phyloP scores from a whole-genome alignment of 2,113 vertebrate species.

The Planiliza haematocheilus region DNA sequence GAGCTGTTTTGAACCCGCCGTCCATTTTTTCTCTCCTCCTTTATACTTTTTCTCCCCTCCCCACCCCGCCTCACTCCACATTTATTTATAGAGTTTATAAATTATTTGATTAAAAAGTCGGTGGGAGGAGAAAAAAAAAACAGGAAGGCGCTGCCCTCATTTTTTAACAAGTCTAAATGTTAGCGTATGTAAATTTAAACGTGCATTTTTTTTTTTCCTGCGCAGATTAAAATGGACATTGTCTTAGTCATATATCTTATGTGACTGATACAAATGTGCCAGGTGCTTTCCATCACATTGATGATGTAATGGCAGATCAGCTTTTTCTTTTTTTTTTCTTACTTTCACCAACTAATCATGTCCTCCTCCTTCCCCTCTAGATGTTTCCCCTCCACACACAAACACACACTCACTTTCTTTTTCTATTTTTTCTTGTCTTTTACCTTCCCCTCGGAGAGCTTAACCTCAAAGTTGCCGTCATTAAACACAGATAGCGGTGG shows the following conservation, averaged over 20 bases:
- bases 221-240: conserved; percentile 83
- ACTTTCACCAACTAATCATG: conserved; percentile 33
- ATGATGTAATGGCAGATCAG: conserved; percentile 79
- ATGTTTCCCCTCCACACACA: conserved; percentile 14
- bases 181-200: conserved; percentile 77
- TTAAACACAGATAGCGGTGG: conserved; percentile 27
- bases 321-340: conserved; percentile 51
- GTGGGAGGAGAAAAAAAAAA: conserved; percentile 64
- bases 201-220: conserved; percentile 54
- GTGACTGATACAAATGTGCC: conserved; percentile 76
- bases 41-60: conserved; percentile 77
- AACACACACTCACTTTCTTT: not conserved
- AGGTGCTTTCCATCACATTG: conserved; percentile 76
- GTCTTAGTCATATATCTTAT: conserved; percentile 79
- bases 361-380: not conserved
- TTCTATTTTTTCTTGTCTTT: too few species aligned
- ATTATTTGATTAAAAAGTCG: conserved; percentile 88
- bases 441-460: conserved; percentile 29
- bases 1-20: conserved; percentile 86
- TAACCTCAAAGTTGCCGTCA: conserved; percentile 35
- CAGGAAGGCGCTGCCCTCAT: conserved; percentile 72
- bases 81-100: conserved; percentile 87
- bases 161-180: conserved; percentile 81
- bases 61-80: conserved; percentile 73
- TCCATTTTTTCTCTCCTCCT: conserved; percentile 79